Evolutionary conservation across 2,888 invertebrate species (phyloP).

Genomic region (Metalampra italica): DNA sequence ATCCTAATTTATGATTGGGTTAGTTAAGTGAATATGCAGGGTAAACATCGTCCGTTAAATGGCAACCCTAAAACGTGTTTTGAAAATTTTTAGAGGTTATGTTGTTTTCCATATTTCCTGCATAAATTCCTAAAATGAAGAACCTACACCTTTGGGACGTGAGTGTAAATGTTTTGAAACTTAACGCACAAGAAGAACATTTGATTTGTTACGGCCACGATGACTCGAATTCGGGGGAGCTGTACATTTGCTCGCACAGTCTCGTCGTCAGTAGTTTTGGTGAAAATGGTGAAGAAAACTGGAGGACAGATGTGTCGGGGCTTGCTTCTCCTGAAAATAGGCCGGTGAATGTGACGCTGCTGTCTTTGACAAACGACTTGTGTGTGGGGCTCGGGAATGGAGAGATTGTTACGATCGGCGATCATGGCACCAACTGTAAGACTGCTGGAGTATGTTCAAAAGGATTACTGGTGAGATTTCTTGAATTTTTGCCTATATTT

Average conservation of each 20-base stretch:
- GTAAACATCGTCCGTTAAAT: too few species aligned
- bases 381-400: conserved; percentile 61
- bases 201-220: conserved; percentile 52
- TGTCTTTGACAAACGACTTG: conserved; percentile 50
- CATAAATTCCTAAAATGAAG: conserved; percentile 38
- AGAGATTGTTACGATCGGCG: conserved; percentile 51
- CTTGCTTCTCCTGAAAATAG: conserved; percentile 60
- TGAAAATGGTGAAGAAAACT: conserved; percentile 43
- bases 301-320: conserved; percentile 48
- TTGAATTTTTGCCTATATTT: conserved; percentile 4
- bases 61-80: neutral
- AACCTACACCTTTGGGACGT: conserved; percentile 61
- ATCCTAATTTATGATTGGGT: too few species aligned
- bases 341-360: conserved; percentile 58
- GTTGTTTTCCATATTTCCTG: conserved; percentile 2
- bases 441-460: conserved; percentile 51
- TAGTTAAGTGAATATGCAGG: too few species aligned
- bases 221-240: conserved; percentile 41
- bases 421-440: conserved; percentile 41
- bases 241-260: conserved; percentile 60
- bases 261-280: conserved; percentile 47
- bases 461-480: conserved; percentile 53
- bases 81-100: conserved; percentile 1
- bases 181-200: conserved; percentile 31
- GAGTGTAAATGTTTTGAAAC: conserved; percentile 34